Evolutionary conservation across 1,140 invertebrate species (phyloP).

Genomic region (Episyrphus balteatus): DNA sequence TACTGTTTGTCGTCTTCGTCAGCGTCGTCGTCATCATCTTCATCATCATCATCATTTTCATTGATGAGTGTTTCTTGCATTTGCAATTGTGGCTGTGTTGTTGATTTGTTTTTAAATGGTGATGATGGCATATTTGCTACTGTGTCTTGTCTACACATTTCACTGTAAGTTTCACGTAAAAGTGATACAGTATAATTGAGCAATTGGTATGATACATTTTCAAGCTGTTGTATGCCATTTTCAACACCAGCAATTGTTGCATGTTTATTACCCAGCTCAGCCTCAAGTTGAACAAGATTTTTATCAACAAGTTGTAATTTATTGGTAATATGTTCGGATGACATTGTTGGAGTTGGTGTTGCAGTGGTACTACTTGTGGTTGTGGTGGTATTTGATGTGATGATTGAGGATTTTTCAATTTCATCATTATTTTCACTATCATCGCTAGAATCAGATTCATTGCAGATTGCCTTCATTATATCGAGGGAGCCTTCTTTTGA

Average conservation of each 20-base stretch:
- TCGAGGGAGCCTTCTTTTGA: conserved; percentile 23
- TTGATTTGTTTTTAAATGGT: conserved; percentile 3
- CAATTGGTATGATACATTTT: conserved; percentile 6
- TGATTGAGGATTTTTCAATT: not conserved
- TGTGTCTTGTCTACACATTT: conserved; percentile 1
- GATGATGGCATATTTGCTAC: no score
- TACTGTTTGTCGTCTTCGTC: not conserved
- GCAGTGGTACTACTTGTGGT: not conserved
- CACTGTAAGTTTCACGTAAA: conserved; percentile 15
- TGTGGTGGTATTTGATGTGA: not conserved
- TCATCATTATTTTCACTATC: conserved; percentile 9
- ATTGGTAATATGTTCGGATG: not conserved
- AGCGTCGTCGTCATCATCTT: not conserved
- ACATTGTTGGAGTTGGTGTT: not conserved
- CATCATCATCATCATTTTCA: conserved; percentile 1
- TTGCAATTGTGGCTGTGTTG: not conserved
- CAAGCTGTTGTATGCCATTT: not conserved
- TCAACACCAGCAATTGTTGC: not conserved
- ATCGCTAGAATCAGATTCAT: conserved; percentile 17
- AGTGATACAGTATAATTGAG: conserved; percentile 15
- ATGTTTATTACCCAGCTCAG: conserved; percentile 7
- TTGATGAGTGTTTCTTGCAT: not conserved
- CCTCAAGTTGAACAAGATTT: conserved; percentile 7
- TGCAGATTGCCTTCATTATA: conserved; percentile 29
- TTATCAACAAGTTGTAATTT: conserved; percentile 8